These are phyloP conservation scores for Heliconius hewitsoni DNA, from an alignment of 1,140 invertebrate genomes.

Conservation along the genomic window DNA sequence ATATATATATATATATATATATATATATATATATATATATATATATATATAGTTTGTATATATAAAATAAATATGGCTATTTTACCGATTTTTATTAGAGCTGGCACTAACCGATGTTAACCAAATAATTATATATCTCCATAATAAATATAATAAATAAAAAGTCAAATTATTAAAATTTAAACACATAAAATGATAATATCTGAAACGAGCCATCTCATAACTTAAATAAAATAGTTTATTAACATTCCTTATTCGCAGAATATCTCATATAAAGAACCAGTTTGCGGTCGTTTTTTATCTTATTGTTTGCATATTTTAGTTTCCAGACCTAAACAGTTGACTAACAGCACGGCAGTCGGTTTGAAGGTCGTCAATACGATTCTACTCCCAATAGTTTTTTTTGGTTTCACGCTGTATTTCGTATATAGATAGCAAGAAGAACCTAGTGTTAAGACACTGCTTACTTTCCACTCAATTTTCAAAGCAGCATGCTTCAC, in stretches of 20 bases:
- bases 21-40: no score
- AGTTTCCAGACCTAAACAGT: neutral
- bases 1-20: no score
- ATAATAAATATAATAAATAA: neutral
- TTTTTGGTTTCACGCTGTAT: neutral
- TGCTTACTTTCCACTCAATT: no score
- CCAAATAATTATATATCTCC: no score
- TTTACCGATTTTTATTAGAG: no score
- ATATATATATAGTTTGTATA: no score
- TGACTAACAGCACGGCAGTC: neutral
- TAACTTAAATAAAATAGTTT: neutral
- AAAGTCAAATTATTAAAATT: conserved; percentile 8
- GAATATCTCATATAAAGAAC: conserved; percentile 3
- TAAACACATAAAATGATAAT: neutral
- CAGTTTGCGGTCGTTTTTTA: conserved; percentile 4
- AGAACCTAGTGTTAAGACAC: no score
- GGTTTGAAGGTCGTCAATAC: neutral
- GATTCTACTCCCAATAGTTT: neutral
- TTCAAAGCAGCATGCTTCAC: no score
- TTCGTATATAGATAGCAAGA: no score
- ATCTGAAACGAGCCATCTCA: neutral
- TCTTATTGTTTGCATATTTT: conserved; percentile 14
- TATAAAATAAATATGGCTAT: no score
- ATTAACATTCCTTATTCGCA: conserved; percentile 9
- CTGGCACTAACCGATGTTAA: no score